phyloP scores from a whole-genome alignment of 2,888 invertebrate species.

The Dryococelus australis region DNA sequence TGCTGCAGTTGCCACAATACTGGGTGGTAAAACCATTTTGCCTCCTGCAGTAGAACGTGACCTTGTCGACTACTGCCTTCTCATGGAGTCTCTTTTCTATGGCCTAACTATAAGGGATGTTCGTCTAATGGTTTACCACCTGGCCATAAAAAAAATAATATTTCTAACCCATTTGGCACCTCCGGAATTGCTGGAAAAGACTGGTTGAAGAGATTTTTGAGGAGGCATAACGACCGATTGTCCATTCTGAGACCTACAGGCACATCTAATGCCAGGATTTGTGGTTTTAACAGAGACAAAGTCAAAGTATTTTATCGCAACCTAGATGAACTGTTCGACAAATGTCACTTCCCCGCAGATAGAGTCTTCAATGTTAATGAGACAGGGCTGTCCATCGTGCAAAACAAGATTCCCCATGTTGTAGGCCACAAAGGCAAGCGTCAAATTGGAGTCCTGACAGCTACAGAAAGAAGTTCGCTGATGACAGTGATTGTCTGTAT shows the following conservation, averaged over 20 bases:
- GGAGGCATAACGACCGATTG: background rate
- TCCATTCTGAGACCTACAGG: slow-evolving; percentile 10
- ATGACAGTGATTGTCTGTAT: background rate
- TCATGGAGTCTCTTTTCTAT: background rate
- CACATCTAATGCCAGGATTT: background rate
- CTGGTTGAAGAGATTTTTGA: too few relatives aligned
- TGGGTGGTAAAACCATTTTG: slow-evolving; percentile 13
- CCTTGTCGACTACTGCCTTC: background rate
- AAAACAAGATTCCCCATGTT: background rate
- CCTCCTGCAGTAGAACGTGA: background rate
- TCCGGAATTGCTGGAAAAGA: too few relatives aligned
- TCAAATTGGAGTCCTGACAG: too few relatives aligned
- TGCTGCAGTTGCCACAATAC: background rate
- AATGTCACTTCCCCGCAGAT: background rate
- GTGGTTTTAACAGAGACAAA: background rate
- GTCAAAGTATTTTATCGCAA: background rate
- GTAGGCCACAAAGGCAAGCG: background rate
- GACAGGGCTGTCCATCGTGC: background rate
- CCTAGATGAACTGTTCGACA: background rate
- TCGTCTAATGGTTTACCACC: too few relatives aligned
- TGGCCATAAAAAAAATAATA: too few relatives aligned
- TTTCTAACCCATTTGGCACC: too few relatives aligned
- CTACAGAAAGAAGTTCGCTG: background rate
- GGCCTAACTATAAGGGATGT: too few relatives aligned
- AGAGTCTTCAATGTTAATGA: too few relatives aligned